Conservation (phyloP, 2,797 vertebrate genomes). For the Melanotaenia pygmaea region DNA sequence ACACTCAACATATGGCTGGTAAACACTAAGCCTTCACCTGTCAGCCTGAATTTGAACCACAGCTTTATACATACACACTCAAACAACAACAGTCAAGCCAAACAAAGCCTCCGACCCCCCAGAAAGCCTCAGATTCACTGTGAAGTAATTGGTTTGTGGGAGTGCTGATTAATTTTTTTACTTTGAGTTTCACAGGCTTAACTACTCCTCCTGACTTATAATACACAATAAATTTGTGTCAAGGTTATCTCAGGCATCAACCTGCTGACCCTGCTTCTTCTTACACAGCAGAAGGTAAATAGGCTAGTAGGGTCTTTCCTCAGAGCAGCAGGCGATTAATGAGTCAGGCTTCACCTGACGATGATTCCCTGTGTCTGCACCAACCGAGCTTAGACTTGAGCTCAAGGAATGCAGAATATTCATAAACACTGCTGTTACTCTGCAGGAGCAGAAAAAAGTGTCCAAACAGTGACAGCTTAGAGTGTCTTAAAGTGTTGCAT, state of each 20-base stretch:
- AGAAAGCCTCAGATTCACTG: not conserved
- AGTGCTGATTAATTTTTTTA: not conserved
- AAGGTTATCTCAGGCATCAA: slow-evolving; percentile 11
- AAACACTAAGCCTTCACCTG: slow-evolving; percentile 23
- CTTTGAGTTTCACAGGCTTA: not conserved
- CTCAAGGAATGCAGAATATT: not conserved
- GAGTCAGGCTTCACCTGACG: not conserved
- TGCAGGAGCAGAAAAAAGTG: too few relatives aligned
- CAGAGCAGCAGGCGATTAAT: slow-evolving; percentile 25
- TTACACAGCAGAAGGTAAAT: slow-evolving; percentile 2
- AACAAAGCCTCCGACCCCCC: not conserved
- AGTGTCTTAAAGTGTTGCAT: not conserved
- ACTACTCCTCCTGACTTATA: not conserved
- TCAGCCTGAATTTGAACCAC: slow-evolving; percentile 5
- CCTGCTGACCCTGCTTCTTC: slow-evolving; percentile 9
- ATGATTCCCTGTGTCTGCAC: not conserved
- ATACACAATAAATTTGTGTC: not conserved
- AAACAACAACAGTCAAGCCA: not conserved
- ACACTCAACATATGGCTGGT: slow-evolving; percentile 31
- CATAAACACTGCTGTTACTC: too few relatives aligned
- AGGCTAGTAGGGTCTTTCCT: not conserved
- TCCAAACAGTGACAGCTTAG: too few relatives aligned
- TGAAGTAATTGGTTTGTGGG: not conserved
- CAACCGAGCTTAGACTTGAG: not conserved
- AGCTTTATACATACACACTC: not conserved